These are phyloP conservation scores for Podilymbus podiceps DNA, from an alignment of 2,113 vertebrate species.

Conservation along the genomic window DNA sequence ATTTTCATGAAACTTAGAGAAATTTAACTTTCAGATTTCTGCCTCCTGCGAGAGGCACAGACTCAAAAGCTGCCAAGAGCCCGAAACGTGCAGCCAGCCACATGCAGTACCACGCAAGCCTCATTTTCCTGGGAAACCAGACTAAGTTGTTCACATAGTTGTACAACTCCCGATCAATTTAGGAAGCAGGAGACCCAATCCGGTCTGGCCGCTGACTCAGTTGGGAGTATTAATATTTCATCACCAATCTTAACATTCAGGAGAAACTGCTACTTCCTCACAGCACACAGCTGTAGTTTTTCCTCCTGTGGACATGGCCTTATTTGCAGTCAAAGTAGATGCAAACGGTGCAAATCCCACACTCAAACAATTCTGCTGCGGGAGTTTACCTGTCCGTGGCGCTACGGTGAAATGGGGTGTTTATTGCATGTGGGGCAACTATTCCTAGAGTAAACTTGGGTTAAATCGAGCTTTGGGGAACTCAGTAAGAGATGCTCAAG, in stretches of 20 bases:
- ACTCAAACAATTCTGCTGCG: background rate
- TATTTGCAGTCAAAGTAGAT: background rate
- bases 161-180: background rate
- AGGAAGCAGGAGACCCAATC: background rate
- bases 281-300: background rate
- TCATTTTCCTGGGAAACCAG: background rate
- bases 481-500: background rate
- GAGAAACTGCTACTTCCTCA: background rate
- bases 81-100: background rate
- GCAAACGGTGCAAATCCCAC: background rate
- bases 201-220: slow-evolving; percentile 28
- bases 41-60: background rate
- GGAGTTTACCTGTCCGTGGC: background rate
- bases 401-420: rapidly evolving
- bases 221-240: slow-evolving; percentile 16
- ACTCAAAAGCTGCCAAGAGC: background rate
- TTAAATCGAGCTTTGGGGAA: background rate
- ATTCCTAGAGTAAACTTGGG: background rate
- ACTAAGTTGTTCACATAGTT: background rate
- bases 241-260: background rate
- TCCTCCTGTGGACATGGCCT: background rate
- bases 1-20: background rate
- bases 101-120: background rate
- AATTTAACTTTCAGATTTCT: background rate
- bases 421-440: background rate